Evolutionary conservation across 2,888 invertebrate genomes (phyloP).

Genomic region (Monochamus alternatus): DNA sequence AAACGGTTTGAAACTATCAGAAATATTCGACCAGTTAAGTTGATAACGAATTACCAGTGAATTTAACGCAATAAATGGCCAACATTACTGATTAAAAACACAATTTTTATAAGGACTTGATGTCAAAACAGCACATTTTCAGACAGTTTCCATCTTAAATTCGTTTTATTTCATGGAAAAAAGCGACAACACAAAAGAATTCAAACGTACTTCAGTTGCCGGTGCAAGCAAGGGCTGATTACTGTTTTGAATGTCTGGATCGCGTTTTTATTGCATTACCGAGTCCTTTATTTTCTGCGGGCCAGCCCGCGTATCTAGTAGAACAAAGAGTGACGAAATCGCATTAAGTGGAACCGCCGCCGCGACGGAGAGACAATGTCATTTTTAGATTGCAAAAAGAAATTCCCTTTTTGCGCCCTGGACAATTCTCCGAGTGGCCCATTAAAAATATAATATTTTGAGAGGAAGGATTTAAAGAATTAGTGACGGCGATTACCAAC

Average conservation of each 20-base stretch:
- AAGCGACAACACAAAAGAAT: too few relatives aligned
- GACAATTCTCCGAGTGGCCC: not conserved
- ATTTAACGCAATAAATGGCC: too few relatives aligned
- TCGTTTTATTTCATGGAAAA: too few relatives aligned
- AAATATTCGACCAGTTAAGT: too few relatives aligned
- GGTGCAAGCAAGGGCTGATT: not conserved
- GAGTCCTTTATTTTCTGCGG: not conserved
- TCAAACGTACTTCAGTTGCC: not conserved
- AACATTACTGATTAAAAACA: too few relatives aligned
- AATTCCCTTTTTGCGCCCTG: not conserved
- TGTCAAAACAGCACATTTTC: too few relatives aligned
- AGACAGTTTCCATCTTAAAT: too few relatives aligned
- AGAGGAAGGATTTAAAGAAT: slow-evolving; percentile 22
- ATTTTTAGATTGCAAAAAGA: slow-evolving; percentile 11
- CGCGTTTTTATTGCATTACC: slow-evolving; percentile 2
- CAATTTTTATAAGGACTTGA: too few relatives aligned
- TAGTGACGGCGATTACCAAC: slow-evolving; percentile 23
- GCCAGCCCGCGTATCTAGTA: not conserved
- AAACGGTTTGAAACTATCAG: too few relatives aligned
- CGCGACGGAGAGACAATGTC: not conserved
- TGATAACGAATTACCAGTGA: too few relatives aligned
- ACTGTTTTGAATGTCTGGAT: slow-evolving; percentile 9
- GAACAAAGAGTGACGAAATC: slow-evolving; percentile 9
- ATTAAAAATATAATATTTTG: not conserved
- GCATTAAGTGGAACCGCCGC: not conserved